These are phyloP conservation scores for Galeopsomyia nigrocyanea DNA, from an alignment of 2,888 invertebrate species.

Conservation along the genomic window DNA sequence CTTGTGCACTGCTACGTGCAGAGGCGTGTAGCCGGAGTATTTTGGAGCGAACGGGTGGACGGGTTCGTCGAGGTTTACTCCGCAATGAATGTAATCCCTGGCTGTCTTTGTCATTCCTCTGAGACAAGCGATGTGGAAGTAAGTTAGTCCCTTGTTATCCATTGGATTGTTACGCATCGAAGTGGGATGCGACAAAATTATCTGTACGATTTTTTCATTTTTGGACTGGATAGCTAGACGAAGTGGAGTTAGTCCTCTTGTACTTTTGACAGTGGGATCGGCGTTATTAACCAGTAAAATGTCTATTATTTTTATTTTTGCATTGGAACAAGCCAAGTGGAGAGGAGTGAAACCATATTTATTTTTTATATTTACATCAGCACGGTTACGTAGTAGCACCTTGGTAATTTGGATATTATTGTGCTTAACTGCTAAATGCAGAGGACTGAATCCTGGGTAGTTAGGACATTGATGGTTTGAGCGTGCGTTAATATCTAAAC, in stretches of 20 bases:
- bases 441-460: constrained; percentile 16
- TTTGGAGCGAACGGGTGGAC: not conserved
- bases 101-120: not conserved
- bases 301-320: not conserved
- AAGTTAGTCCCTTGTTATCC: constrained; percentile 19
- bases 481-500: not conserved
- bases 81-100: not conserved
- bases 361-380: not conserved
- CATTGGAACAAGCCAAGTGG: constrained; percentile 12
- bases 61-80: not conserved
- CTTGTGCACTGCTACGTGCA: constrained; percentile 4
- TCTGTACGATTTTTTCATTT: not conserved
- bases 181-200: not conserved
- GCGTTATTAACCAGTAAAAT: not conserved
- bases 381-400: not conserved
- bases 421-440: constrained; percentile 17
- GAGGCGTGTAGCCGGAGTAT: constrained; percentile 5
- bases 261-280: not conserved
- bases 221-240: constrained; percentile 12
- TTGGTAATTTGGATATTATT: not conserved
- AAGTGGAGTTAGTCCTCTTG: constrained; percentile 6
- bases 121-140: constrained; percentile 19
- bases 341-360: constrained; percentile 25
- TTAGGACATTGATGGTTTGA: not conserved
- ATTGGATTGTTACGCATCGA: not conserved